Conservation (phyloP, 2,888 invertebrate species). For the Girardia tigrina region DNA sequence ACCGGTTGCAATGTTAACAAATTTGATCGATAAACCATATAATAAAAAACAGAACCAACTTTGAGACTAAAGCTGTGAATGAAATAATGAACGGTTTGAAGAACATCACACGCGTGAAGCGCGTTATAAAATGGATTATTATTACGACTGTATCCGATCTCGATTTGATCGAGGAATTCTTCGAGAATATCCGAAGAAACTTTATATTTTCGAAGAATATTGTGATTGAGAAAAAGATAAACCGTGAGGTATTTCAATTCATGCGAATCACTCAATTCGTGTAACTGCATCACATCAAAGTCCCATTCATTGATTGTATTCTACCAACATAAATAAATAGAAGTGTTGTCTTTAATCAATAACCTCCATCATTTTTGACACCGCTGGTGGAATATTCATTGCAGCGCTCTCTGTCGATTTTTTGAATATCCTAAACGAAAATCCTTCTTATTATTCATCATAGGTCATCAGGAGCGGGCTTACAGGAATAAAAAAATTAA, state of each 20-base stretch:
- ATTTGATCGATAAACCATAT: too few relatives aligned
- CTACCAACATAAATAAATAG: too few relatives aligned
- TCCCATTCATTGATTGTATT: neutral
- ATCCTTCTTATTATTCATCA: too few relatives aligned
- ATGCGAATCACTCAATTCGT: neutral
- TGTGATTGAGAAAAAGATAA: neutral
- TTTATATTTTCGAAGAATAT: neutral
- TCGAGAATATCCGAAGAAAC: neutral
- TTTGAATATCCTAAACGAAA: neutral
- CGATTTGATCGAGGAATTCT: neutral
- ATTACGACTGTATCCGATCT: neutral
- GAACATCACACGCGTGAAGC: neutral
- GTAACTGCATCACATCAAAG: neutral
- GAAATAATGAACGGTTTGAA: constrained; percentile 5
- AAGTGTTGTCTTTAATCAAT: too few relatives aligned
- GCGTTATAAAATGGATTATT: neutral
- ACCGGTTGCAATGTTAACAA: too few relatives aligned
- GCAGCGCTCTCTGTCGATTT: neutral
- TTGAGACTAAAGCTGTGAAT: neutral
- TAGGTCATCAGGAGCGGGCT: too few relatives aligned
- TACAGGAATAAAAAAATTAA: too few relatives aligned
- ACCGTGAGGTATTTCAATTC: neutral
- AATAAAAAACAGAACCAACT: too few relatives aligned
- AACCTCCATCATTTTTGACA: neutral
- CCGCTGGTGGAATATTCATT: constrained; percentile 1